Evolutionary conservation across 2,797 vertebrate genomes (phyloP).

Genomic region (Jordanella pulchra): DNA sequence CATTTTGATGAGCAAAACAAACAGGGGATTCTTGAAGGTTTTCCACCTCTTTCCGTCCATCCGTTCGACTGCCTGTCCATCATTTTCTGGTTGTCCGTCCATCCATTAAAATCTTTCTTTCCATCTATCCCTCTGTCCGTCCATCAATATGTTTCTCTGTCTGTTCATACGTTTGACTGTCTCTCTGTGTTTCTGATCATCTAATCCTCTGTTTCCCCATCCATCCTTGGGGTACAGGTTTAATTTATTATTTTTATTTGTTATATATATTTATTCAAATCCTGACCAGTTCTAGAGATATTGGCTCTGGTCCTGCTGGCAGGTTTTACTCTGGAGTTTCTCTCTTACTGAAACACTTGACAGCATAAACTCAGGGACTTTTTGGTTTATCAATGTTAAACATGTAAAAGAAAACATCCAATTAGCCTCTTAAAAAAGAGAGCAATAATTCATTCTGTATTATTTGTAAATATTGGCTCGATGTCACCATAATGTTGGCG

Average conservation of each 20-base stretch:
- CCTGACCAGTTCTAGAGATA: not conserved
- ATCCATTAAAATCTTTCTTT: too few species aligned
- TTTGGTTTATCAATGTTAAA: not conserved
- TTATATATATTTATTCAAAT: not conserved
- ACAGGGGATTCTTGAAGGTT: not conserved
- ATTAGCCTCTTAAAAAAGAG: not conserved
- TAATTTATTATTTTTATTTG: too few species aligned
- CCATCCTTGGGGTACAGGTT: too few species aligned
- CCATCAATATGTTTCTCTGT: not conserved
- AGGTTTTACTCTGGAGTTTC: not conserved
- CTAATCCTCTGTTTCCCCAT: not conserved
- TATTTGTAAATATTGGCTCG: not conserved
- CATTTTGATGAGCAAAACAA: conserved; percentile 5
- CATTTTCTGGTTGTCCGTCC: not conserved
- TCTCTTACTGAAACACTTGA: not conserved
- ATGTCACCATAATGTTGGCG: not conserved
- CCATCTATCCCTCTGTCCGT: not conserved
- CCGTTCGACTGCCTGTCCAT: not conserved
- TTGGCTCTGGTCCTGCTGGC: not conserved
- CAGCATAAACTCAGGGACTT: not conserved
- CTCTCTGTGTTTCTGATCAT: too few species aligned
- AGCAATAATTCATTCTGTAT: not conserved
- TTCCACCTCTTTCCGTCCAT: not conserved
- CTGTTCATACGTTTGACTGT: not conserved
- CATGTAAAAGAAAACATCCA: not conserved